Base-by-base conservation (phyloP, 2,888 invertebrate species). In the Aspidiotus destructor region DNA sequence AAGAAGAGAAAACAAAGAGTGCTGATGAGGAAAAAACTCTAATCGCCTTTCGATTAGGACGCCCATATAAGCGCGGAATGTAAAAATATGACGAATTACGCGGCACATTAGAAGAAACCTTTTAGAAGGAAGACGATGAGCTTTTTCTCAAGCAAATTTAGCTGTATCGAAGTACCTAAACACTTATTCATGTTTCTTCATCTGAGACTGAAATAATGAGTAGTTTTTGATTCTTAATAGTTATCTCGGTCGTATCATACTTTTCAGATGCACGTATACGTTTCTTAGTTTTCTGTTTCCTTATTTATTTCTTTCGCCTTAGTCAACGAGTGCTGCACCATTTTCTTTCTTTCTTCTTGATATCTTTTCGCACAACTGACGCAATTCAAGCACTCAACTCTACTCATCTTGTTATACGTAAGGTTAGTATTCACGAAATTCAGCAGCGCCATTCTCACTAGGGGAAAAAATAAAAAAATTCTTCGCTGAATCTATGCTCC, bases 121-220 rank as follows among this genome's bases (percentile, higher is more conserved):
- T 48, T 62, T 52, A 13, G 52, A 62, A 52, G 62, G 52, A 62
- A 44, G 52, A 5, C 42, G 62, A 13, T 48, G 48, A 62, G 62
- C 62, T 62, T 62, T 17, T 16, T 52, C 7, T 48, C 44, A 62
- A 48, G 52, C 62, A 62, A 62, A 62, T 62, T 62, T 52, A 52
- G 52, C 62, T 62, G 10, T 15, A 62, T 53, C 48, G 48, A 17
- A 52, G 62, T 52, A 62, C 28, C 28, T 28, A 28, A 28, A 28
- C 62, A 62, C 62, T 62, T 62, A 62, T 62, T 62, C 62, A 28
- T 52, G 62, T 62, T 62, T 52, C 52, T 62, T 62, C 62, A 62
- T 62, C 62, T 62, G 62, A 62, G 44, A 62, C 62, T 52, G 44
- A 62, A 62, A 62, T 62, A 62, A 62, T 62, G 62, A 62, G 62